Evolutionary conservation across 2,888 invertebrate species (phyloP), one percentile per base, ranked within the genome.

Genomic region (Harpalus rufipes): DNA sequence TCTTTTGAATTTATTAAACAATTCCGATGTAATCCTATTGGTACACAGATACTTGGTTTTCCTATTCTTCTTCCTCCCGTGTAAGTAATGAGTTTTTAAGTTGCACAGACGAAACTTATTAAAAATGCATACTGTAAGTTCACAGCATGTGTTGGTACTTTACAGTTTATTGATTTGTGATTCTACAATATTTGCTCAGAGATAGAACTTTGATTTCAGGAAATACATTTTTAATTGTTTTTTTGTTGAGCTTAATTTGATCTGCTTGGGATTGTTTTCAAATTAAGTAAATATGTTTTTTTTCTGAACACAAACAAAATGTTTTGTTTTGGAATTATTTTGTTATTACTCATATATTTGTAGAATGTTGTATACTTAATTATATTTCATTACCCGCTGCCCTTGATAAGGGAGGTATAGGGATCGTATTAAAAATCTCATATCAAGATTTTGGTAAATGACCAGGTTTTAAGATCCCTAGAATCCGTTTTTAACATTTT

Each of bases 201-300:
- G 32, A 32, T 32, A 12, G 7, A 68, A 68, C 68, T 68, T 32
- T 68, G 68, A 68, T 68, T 68, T 41, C 14, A 68, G 68, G 68
- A 25, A 68, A 68, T 68, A 68, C 68, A 68, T 68, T 68, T 68
- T 68, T 68, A 68, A 68, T 68, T 68, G 39, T 68, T 68, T 68
- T 63, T 63, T 63, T 59, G 59, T 59, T 59, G 16, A 16, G n/a
- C 6, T 8, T 59, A 59, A 59, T 59, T 59, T 59, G n/a, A 59
- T 59, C n/a, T 14, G 21, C 32, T 32, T 32, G 32, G 5, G 5
- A 32, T 32, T 32, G 32, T 32, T 32, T 32, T 32, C 5, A 32
- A 32, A 32, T 32, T 3, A 32, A 32, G 32, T 32, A 32, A 32
- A 32, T 32, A 21, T 21, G 1, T 21, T 32, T 32, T 5, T 32